These are phyloP conservation scores for Pachycephala philippinensis DNA, from an alignment of 2,113 vertebrate species.

Conservation along the genomic window DNA sequence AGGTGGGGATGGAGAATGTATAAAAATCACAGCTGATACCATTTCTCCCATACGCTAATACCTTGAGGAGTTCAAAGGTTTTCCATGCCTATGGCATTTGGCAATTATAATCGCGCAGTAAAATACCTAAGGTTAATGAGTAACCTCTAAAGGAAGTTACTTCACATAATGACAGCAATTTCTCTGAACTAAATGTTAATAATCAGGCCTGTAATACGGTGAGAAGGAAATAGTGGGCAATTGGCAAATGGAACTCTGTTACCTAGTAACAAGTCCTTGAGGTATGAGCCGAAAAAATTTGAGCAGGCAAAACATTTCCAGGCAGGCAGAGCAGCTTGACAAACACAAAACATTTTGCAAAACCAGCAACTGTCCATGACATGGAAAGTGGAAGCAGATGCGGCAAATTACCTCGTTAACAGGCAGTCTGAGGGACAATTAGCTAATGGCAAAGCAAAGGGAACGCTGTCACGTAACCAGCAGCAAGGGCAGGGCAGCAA, in stretches of 20 bases:
- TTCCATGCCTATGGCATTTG: slow-evolving; percentile 86
- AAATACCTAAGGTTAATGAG: slow-evolving; percentile 92
- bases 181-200: slow-evolving; percentile 91
- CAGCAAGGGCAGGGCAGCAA: not conserved
- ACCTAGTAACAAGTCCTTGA: slow-evolving; percentile 83
- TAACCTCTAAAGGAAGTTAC: slow-evolving; percentile 94
- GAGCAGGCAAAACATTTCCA: slow-evolving; percentile 51
- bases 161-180: slow-evolving; percentile 96
- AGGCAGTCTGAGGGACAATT: slow-evolving; percentile 43
- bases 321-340: slow-evolving; percentile 71
- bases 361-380: slow-evolving; percentile 47
- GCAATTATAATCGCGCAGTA: slow-evolving; percentile 88
- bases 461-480: not conserved
- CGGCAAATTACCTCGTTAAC: slow-evolving; percentile 63
- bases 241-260: slow-evolving; percentile 82
- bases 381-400: slow-evolving; percentile 78
- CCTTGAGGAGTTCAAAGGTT: slow-evolving; percentile 79
- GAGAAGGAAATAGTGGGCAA: slow-evolving; percentile 90
- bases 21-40: slow-evolving; percentile 61
- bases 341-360: slow-evolving; percentile 74
- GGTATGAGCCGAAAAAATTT: slow-evolving; percentile 66
- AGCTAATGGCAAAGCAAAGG: slow-evolving; percentile 65
- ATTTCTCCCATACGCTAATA: slow-evolving; percentile 66
- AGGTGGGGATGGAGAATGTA: not conserved
- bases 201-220: slow-evolving; percentile 86